A percentile compares a stretch with the other conserved stretches of the same genome.
phyloP scores from a whole-genome alignment of 2,113 vertebrate species.

The Tamias sibiricus region DNA sequence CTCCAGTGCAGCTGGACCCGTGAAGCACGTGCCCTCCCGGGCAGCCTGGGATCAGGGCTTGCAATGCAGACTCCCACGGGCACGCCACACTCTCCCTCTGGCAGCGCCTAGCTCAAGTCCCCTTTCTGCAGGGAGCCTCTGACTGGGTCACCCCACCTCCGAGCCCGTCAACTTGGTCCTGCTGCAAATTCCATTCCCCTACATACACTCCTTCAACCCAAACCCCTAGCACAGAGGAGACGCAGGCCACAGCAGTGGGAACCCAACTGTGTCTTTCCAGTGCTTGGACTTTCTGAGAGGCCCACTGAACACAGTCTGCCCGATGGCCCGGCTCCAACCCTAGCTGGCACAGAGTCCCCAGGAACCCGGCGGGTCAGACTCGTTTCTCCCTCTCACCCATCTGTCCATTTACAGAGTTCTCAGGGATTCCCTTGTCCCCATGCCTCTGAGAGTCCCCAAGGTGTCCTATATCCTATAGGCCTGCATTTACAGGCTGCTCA shows the following conservation, averaged over 20 bases:
- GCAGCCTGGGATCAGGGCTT: not conserved
- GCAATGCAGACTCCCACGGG: not conserved
- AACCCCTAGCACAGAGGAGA: not conserved
- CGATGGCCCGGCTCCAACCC: not conserved
- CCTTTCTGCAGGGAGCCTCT: not conserved
- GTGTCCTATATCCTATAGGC: not conserved
- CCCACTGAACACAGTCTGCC: accelerated
- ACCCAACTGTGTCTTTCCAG: not conserved
- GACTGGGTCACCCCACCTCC: not conserved
- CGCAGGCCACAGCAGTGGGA: not conserved
- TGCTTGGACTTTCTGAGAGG: not conserved
- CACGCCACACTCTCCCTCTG: not conserved
- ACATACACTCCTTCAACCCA: not conserved
- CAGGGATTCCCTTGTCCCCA: not conserved
- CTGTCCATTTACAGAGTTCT: not conserved
- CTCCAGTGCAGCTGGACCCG: not conserved
- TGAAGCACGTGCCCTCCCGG: no score
- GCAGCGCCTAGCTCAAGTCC: not conserved
- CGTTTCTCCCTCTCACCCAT: not conserved
- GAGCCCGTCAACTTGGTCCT: not conserved
- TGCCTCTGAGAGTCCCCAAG: not conserved
- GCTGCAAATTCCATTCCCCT: accelerated
- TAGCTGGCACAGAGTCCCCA: accelerated
- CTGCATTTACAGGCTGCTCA: not conserved
- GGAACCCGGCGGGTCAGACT: no score